Percentiles rank a stretch among this genome's conserved stretches.
phyloP scores from a whole-genome alignment of 2,888 invertebrate genomes.

The Platycnemis pennipes region DNA sequence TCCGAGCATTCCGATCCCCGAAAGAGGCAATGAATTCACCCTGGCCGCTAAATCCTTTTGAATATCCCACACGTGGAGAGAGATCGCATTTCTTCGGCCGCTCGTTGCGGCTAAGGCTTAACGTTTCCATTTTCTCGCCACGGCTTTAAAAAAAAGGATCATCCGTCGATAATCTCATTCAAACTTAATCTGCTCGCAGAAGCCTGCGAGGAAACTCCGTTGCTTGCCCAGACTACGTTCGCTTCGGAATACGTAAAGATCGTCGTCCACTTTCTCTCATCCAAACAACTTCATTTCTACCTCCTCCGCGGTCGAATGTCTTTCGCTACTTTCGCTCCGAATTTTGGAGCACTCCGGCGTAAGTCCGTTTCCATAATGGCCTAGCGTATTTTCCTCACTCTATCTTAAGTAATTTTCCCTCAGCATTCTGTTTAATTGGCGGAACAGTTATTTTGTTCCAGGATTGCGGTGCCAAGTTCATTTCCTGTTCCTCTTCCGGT shows the following conservation, averaged over 20 bases:
- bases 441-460: neutral
- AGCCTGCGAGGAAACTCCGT: neutral
- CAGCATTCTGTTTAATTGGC: too few relatives aligned
- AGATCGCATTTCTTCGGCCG: neutral
- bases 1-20: neutral
- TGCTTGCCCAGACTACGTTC: neutral
- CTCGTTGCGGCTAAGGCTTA: neutral
- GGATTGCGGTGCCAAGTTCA: neutral
- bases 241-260: neutral
- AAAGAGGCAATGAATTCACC: neutral
- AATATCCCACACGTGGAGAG: neutral
- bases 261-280: neutral
- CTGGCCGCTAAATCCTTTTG: neutral
- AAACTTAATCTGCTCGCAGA: neutral
- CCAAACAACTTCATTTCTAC: neutral
- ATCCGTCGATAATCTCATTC: neutral
- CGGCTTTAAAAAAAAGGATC: neutral
- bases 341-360: too few relatives aligned
- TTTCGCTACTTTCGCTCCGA: too few relatives aligned
- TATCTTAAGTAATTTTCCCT: too few relatives aligned
- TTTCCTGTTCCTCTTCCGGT: neutral
- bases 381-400: too few relatives aligned
- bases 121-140: neutral
- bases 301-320: neutral
- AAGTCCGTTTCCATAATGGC: too few relatives aligned